phyloP scores from a whole-genome alignment of 2,888 invertebrate species.

The Eupithecia tripunctaria region DNA sequence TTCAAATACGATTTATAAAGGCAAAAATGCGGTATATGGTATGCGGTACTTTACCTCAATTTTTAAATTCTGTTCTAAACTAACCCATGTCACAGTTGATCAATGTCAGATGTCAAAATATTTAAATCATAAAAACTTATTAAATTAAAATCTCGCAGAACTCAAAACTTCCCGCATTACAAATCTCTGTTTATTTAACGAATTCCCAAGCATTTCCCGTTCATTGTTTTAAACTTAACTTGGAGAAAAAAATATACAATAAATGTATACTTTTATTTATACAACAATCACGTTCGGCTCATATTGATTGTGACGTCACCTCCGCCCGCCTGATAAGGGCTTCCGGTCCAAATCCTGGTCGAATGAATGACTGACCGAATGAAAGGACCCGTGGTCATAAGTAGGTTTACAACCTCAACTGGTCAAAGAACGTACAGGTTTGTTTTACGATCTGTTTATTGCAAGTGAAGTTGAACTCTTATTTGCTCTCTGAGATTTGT shows the following conservation, averaged over 20 bases:
- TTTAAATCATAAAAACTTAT: not conserved
- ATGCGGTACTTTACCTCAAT: not conserved
- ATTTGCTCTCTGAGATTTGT: not conserved
- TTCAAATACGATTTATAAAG: no score
- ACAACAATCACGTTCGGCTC: conserved; percentile 79
- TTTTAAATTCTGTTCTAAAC: not conserved
- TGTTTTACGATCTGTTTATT: conserved; percentile 17
- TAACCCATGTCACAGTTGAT: not conserved
- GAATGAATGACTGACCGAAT: conserved; percentile 62
- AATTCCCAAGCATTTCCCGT: conserved; percentile 67
- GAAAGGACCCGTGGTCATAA: conserved; percentile 55
- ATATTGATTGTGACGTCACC: conserved; percentile 79
- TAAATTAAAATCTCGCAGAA: conserved; percentile 37
- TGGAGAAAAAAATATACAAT: conserved; percentile 53
- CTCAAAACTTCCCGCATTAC: conserved; percentile 50
- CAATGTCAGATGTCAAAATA: not conserved
- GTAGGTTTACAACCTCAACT: conserved; percentile 9
- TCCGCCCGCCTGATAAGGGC: conserved; percentile 77
- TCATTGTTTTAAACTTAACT: conserved; percentile 73
- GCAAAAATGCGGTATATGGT: not conserved
- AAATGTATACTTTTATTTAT: conserved; percentile 66
- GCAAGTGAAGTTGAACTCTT: conserved; percentile 1
- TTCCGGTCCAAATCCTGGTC: conserved; percentile 76
- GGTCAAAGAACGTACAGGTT: conserved; percentile 17
- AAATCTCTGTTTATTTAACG: conserved; percentile 42